Conservation (phyloP, 2,113 vertebrate genomes). For the Pachyramphus minor region DNA sequence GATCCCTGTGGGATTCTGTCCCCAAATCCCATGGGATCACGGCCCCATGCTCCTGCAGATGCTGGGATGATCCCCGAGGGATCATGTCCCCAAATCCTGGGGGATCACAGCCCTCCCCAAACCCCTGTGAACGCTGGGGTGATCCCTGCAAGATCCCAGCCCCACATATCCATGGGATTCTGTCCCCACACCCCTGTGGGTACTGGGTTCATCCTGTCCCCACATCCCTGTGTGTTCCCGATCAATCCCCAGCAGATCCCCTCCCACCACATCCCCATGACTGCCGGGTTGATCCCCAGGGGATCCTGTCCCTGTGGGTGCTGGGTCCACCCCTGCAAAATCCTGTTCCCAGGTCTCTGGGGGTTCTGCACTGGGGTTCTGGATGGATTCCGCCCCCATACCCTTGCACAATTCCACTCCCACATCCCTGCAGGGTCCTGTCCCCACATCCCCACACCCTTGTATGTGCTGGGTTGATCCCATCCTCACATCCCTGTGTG, state of each 20-base stretch:
- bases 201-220: not conserved
- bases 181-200: not conserved
- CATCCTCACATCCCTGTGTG: rapidly evolving
- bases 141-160: not conserved
- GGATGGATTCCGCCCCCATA: not conserved
- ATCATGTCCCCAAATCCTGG: no score
- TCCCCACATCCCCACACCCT: not conserved
- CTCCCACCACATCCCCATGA: no score
- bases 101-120: rapidly evolving
- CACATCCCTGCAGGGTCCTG: no score
- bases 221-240: not conserved
- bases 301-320: not conserved
- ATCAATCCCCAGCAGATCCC: not conserved
- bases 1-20: not conserved
- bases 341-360: not conserved
- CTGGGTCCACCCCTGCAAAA: rapidly evolving
- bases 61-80: not conserved
- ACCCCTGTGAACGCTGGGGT: no score
- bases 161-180: not conserved
- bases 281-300: no score
- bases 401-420: not conserved
- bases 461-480: not conserved
- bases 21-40: not conserved
- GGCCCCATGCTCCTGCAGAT: rapidly evolving
- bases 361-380: not conserved